A percentile compares a stretch with the other conserved stretches of the same genome.
Evolutionary conservation across 2,113 vertebrate species (phyloP).

Genomic region (Antechinus flavipes): DNA sequence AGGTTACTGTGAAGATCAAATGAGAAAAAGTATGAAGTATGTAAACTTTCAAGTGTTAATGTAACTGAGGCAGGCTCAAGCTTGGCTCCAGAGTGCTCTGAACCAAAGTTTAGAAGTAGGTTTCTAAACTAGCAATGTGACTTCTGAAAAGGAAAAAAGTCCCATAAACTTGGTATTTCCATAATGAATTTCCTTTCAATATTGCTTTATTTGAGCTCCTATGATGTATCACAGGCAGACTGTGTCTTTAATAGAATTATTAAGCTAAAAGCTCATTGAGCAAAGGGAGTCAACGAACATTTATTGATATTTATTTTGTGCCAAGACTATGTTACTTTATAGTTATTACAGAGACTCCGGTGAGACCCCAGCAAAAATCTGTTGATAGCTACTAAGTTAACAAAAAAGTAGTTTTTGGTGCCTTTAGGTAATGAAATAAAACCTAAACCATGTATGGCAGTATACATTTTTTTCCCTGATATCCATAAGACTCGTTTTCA

Average conservation of each 20-base stretch:
- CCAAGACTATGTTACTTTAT: neutral
- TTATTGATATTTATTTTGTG: neutral
- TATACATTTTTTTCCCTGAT: neutral
- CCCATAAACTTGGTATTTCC: neutral
- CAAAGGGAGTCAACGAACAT: neutral
- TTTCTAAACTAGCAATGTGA: slow-evolving; percentile 3
- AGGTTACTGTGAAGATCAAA: neutral
- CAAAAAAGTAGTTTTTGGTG: slow-evolving; percentile 12
- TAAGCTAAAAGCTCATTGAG: neutral
- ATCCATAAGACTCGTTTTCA: neutral
- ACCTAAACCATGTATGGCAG: neutral
- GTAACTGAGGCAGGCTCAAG: neutral
- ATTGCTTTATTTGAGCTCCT: slow-evolving; percentile 27
- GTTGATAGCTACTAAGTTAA: slow-evolving; percentile 28
- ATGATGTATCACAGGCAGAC: neutral
- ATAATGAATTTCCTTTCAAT: neutral
- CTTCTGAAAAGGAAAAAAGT: neutral
- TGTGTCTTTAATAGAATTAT: neutral
- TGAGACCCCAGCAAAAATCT: slow-evolving; percentile 37
- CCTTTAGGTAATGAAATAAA: neutral
- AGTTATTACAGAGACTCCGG: neutral
- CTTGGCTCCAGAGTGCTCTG: neutral
- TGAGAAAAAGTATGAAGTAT: neutral
- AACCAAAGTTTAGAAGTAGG: neutral
- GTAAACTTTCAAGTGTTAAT: neutral